Conservation (phyloP, 2,888 invertebrate genomes). For the Dysmachus trigonus region DNA sequence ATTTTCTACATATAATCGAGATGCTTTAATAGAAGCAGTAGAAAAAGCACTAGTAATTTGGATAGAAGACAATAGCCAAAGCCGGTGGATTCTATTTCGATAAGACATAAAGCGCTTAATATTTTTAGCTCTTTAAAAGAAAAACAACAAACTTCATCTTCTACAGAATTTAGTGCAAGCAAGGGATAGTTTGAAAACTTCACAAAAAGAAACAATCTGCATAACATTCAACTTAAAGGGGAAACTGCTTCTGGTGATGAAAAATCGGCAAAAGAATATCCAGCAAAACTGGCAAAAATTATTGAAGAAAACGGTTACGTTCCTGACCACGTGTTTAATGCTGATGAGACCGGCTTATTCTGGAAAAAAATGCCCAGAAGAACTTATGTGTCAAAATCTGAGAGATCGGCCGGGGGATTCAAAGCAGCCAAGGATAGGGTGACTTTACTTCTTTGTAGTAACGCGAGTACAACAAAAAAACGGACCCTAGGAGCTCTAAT, state of each 20-base stretch:
- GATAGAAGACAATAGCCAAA: neutral
- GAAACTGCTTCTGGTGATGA: neutral
- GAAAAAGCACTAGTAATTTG: conserved; percentile 30
- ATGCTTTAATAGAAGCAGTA: conserved; percentile 2
- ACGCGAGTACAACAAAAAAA: too few species aligned
- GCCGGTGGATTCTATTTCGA: too few species aligned
- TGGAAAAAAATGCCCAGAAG: neutral
- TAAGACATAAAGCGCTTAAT: too few species aligned
- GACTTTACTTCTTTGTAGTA: neutral
- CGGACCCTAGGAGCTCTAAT: too few species aligned
- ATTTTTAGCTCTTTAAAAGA: too few species aligned
- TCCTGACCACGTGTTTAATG: neutral
- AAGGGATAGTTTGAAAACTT: neutral
- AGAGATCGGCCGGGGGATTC: neutral
- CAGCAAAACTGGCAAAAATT: too few species aligned
- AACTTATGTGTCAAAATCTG: neutral
- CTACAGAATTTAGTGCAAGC: conserved; percentile 20
- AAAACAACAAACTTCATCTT: neutral
- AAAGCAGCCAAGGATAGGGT: neutral
- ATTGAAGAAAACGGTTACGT: too few species aligned
- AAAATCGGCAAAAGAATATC: neutral
- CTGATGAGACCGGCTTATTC: neutral
- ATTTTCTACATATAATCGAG: neutral
- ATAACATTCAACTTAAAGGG: neutral
- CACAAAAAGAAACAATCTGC: neutral